Evolutionary conservation across 2,113 vertebrate genomes (phyloP).

Genomic region (Neodontobutis hainanensis): DNA sequence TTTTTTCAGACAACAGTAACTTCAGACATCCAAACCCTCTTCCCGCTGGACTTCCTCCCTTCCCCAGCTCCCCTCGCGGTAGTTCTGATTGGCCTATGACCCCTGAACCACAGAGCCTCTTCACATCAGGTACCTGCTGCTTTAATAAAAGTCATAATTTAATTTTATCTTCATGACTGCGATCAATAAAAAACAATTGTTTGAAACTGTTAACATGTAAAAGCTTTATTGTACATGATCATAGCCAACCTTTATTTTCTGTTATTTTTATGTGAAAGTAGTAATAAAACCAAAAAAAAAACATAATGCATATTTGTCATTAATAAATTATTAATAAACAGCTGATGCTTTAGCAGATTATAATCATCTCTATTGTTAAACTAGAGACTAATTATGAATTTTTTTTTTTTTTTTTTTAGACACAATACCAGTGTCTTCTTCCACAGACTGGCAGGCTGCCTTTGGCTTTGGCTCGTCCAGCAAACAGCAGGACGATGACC

Average conservation of each 20-base stretch:
- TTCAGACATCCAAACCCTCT: slow-evolving; percentile 98
- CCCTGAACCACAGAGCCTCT: slow-evolving; percentile 98
- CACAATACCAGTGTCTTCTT: slow-evolving; percentile 98
- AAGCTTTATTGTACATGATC: too few relatives aligned
- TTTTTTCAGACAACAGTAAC: slow-evolving; percentile 97
- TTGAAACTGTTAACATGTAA: too few relatives aligned
- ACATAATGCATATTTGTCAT: too few relatives aligned
- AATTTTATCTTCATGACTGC: too few relatives aligned
- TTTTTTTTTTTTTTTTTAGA: slow-evolving; percentile 74
- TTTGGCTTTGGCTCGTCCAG: slow-evolving; percentile 98
- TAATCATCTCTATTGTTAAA: too few relatives aligned
- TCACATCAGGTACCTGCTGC: slow-evolving; percentile 88
- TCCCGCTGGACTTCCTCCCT: slow-evolving; percentile 93
- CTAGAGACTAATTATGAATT: too few relatives aligned
- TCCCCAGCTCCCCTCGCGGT: slow-evolving; percentile 89
- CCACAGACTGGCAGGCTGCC: slow-evolving; percentile 99
- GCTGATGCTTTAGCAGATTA: too few relatives aligned
- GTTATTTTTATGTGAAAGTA: too few relatives aligned
- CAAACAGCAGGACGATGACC: slow-evolving; percentile 95
- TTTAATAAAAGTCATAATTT: background rate
- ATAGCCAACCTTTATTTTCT: too few relatives aligned
- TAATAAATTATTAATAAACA: too few relatives aligned
- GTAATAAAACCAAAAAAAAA: too few relatives aligned
- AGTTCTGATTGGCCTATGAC: slow-evolving; percentile 97
- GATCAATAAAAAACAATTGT: too few relatives aligned